phyloP scores from a whole-genome alignment of 2,888 invertebrate species.

The Polydrusus pterygomalis region DNA sequence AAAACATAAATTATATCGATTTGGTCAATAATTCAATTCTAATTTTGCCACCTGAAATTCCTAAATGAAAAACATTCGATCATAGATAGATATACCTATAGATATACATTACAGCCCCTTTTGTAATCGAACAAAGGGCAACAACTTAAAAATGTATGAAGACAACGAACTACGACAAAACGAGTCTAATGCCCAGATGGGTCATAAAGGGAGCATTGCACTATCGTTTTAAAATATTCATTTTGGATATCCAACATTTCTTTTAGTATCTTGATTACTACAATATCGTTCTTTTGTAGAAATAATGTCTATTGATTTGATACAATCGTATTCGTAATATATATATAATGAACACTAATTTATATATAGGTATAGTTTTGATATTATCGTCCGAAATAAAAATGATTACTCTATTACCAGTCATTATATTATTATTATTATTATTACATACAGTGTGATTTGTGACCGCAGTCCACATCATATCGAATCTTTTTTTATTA shows the following conservation, averaged over 20 bases:
- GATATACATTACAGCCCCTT: neutral
- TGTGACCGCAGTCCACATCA: too few relatives aligned
- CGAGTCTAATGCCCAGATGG: slow-evolving; percentile 8
- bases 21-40: neutral
- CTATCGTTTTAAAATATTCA: slow-evolving; percentile 36
- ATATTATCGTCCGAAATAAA: neutral
- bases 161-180: neutral
- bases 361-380: slow-evolving; percentile 6
- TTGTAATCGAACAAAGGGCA: neutral
- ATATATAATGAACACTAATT: slow-evolving; percentile 1
- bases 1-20: neutral
- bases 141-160: slow-evolving; percentile 20
- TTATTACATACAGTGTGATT: neutral
- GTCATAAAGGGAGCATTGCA: slow-evolving; percentile 42
- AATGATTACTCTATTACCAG: neutral
- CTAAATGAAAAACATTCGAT: neutral
- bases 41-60: slow-evolving; percentile 3
- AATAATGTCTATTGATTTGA: slow-evolving; percentile 17
- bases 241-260: slow-evolving; percentile 6
- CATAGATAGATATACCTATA: too few relatives aligned
- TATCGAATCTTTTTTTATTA: too few relatives aligned
- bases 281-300: slow-evolving; percentile 1
- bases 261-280: neutral
- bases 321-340: neutral
- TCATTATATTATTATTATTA: neutral